Evolutionary conservation across 1,140 invertebrate species (phyloP).

Genomic region (Colletes gigas): DNA sequence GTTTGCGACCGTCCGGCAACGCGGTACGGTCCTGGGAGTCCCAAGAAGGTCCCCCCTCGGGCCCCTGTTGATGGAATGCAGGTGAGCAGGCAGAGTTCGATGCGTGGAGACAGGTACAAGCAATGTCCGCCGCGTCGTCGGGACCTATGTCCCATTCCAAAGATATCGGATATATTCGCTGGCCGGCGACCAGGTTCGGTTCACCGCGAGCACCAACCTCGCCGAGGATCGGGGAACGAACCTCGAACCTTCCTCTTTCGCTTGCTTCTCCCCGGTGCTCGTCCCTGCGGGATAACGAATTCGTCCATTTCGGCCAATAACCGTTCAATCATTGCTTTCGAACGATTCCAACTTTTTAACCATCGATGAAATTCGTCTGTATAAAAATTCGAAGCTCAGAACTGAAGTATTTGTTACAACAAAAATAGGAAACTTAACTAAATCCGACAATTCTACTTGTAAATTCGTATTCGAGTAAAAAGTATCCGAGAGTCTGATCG

Average conservation of each 20-base stretch:
- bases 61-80: conserved; percentile 77
- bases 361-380: too few species aligned
- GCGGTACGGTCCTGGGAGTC: conserved; percentile 60
- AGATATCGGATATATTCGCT: conserved; percentile 77
- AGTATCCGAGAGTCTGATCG: too few species aligned
- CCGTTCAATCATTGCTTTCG: too few species aligned
- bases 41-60: conserved; percentile 57
- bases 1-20: not conserved
- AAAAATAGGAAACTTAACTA: too few species aligned
- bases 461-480: too few species aligned
- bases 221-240: conserved; percentile 6
- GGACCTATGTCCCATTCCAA: conserved; percentile 79
- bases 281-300: conserved; percentile 42
- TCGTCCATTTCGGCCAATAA: not conserved
- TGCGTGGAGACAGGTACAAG: conserved; percentile 80
- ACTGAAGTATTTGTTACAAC: too few species aligned
- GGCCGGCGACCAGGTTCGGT: conserved; percentile 16
- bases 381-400: too few species aligned
- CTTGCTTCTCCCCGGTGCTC: not conserved
- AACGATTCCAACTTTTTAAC: too few species aligned
- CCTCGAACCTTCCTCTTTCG: conserved; percentile 1
- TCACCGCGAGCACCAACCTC: not conserved
- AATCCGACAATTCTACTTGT: too few species aligned
- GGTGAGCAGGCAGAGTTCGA: conserved; percentile 78
- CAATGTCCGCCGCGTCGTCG: conserved; percentile 74